Conservation (phyloP, 2,797 vertebrate genomes). For the Anguilla megastoma region DNA sequence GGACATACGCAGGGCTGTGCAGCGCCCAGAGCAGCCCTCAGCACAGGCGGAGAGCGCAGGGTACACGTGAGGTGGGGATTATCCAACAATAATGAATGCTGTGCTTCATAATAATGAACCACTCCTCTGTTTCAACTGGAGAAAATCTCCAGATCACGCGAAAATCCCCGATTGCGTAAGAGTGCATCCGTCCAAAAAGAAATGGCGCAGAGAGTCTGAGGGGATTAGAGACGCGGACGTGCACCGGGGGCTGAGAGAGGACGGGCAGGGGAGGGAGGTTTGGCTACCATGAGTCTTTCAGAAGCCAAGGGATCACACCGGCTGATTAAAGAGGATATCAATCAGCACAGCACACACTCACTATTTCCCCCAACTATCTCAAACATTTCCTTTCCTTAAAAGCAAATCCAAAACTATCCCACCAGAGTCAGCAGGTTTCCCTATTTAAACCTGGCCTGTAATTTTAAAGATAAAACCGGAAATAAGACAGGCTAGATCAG, state of each 20-base stretch:
- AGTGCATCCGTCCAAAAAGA: slow-evolving; percentile 11
- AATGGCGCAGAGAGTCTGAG: not conserved
- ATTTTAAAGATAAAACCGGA: not conserved
- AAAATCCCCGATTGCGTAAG: slow-evolving; percentile 37
- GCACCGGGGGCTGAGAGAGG: not conserved
- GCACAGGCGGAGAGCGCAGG: not conserved
- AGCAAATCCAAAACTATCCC: not conserved
- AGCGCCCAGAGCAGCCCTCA: not conserved
- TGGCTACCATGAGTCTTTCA: not conserved
- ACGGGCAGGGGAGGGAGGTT: not conserved
- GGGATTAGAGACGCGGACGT: not conserved
- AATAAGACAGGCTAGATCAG: not conserved
- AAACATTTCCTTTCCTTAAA: not conserved
- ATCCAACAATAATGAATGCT: not conserved
- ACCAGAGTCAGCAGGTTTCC: not conserved
- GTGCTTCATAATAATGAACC: slow-evolving; percentile 4
- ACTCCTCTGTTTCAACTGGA: not conserved
- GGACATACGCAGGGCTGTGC: not conserved
- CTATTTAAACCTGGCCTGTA: not conserved
- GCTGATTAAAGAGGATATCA: not conserved
- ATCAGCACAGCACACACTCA: not conserved
- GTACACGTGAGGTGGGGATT: not conserved
- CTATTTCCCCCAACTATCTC: not conserved
- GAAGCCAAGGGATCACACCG: not conserved
- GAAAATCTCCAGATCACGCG: slow-evolving; percentile 25